Conservation (phyloP, 2,888 invertebrate species). For the Luperina nickerlii region DNA sequence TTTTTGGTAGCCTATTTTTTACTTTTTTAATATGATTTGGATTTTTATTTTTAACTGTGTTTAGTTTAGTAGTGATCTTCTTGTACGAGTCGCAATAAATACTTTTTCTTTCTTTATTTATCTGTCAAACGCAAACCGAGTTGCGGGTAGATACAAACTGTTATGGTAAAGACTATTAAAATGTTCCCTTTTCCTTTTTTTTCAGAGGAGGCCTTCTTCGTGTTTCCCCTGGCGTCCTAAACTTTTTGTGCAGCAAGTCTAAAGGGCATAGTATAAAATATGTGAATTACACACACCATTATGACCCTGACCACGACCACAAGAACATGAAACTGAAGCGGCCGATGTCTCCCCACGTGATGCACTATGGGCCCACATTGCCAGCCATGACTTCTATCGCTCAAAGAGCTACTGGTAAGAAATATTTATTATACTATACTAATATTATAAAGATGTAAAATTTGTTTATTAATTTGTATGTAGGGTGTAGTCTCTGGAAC, state of each 20-base stretch:
- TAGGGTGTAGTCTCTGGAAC: too few relatives aligned
- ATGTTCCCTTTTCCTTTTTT: neutral
- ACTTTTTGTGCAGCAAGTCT: conserved; percentile 4
- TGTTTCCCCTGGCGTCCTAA: conserved; percentile 19
- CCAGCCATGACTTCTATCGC: conserved; percentile 94
- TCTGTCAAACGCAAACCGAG: neutral
- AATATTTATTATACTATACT: neutral
- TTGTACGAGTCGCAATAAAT: too few relatives aligned
- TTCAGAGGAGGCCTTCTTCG: conserved; percentile 45
- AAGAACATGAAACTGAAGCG: conserved; percentile 93
- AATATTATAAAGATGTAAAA: neutral
- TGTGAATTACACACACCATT: conserved; percentile 71
- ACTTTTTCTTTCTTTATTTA: too few relatives aligned
- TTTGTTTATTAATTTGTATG: too few relatives aligned
- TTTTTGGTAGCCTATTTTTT: neutral
- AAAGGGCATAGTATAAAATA: conserved; percentile 68
- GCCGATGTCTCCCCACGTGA: conserved; percentile 96
- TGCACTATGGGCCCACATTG: conserved; percentile 94
- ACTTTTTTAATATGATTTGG: too few relatives aligned
- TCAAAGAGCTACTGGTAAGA: conserved; percentile 94
- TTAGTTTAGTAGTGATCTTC: too few relatives aligned
- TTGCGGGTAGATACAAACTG: neutral
- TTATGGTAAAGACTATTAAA: neutral
- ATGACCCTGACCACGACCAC: conserved; percentile 90
- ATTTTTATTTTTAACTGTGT: too few relatives aligned